Evolutionary conservation across 2,888 invertebrate species (phyloP).

Genomic region (Lasioglossum pauxillum): DNA sequence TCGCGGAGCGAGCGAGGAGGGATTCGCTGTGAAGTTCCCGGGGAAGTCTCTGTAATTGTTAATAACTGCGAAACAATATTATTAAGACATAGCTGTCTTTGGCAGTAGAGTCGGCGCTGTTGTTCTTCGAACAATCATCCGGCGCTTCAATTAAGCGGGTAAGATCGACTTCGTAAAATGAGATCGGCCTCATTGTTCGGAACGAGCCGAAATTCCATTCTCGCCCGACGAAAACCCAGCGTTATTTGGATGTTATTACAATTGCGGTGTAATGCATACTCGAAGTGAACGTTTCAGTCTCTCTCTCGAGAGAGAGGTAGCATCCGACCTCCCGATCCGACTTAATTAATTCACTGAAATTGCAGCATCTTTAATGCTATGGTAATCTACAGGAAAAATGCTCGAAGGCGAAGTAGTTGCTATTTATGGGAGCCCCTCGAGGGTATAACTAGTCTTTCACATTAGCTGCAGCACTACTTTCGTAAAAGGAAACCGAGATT

Average conservation of each 20-base stretch:
- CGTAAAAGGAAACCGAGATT: constrained; percentile 10
- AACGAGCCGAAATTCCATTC: constrained; percentile 16
- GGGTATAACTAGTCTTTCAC: not conserved
- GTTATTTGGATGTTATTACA: constrained; percentile 15
- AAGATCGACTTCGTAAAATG: constrained; percentile 1
- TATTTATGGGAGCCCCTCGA: constrained; percentile 4
- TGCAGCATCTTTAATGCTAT: not conserved
- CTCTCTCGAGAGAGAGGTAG: not conserved
- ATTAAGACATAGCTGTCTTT: not conserved
- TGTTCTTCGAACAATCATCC: not conserved
- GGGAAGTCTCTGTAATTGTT: not conserved
- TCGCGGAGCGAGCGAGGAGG: not conserved
- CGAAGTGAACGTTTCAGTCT: not conserved
- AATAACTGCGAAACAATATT: not conserved
- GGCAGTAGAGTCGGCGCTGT: not conserved
- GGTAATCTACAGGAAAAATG: constrained; percentile 13
- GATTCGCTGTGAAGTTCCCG: not conserved
- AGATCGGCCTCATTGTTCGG: not conserved
- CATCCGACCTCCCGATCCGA: not conserved
- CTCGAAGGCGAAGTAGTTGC: not conserved
- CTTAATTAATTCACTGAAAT: constrained; percentile 14
- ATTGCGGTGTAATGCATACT: not conserved
- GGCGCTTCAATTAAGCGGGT: not conserved
- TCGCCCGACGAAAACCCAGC: too few relatives aligned
- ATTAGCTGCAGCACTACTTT: not conserved